Evolutionary conservation across 2,797 vertebrate genomes (phyloP), one percentile per base, ranked within the genome.

Genomic region (Limosa lapponica): DNA sequence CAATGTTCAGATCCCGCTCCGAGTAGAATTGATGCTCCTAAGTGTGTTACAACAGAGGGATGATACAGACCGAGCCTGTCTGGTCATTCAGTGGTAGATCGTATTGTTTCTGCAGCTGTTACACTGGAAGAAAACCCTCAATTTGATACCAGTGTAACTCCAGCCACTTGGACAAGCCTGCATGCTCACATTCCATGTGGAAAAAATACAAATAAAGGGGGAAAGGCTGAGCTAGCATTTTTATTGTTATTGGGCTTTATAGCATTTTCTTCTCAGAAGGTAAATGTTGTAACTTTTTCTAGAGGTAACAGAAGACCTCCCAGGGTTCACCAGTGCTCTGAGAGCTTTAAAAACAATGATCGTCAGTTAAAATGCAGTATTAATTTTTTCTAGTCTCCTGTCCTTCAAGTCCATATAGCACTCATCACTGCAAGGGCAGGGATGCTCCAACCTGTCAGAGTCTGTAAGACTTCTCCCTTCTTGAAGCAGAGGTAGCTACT

Each of bases 1-100:
- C 93, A 96, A 93, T 96, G 81, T 96, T 97, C 97, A 97, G 95
- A 97, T 96, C 48, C 93, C 94, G 23, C 86, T 82, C 62, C 10
- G 13, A 4, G 51, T 17, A 39, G 58, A 54, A 24, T 22, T 78
- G 43, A 37, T 27, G 15, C 24, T 72, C 32, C 24, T 37, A 4
- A 52, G 59, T 32, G 24, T 37, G 41, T 55, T 61, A 30, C 13
- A 59, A 14, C 9, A 34, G 64, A 43, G 28, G n/a, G 4, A 0
- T 28, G 57, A 8, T 30, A 17, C 4, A 20, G 39, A 13, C 3
- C 1, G 52, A 64, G 49, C 30, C 59, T 57, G 55, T 62, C 44
- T 67, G 27, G 59, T 61, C 52, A 8, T 43, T 83, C 51, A 54
- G 19, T 24, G 37, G 14, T 7, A 32, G 65, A 10, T 1, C 34